Evolutionary conservation across 2,797 vertebrate species (phyloP).

Genomic region (Silurus aristotelis): DNA sequence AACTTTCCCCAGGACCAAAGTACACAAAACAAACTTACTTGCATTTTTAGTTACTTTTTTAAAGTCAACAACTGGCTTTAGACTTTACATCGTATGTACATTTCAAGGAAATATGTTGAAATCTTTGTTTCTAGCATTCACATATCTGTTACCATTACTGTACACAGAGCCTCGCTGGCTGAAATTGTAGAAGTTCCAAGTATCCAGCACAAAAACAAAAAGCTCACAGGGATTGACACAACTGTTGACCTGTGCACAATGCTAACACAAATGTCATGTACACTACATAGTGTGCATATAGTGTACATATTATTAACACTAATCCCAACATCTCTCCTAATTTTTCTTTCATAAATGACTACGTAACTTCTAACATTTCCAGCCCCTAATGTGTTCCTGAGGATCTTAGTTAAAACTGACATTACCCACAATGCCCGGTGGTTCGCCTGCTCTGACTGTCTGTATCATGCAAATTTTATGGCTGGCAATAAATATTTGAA

Average conservation of each 20-base stretch:
- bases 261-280: background rate
- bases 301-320: background rate
- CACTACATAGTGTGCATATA: background rate
- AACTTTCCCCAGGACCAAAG: too few relatives aligned
- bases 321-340: background rate
- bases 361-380: background rate
- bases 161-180: background rate
- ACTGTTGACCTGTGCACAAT: background rate
- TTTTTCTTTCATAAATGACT: background rate
- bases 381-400: constrained; percentile 58
- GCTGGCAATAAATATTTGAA: constrained; percentile 85
- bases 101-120: background rate
- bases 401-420: constrained; percentile 65
- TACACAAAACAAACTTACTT: too few relatives aligned
- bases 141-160: background rate
- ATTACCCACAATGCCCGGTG: constrained; percentile 70
- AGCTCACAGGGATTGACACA: background rate
- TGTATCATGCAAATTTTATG: constrained; percentile 82
- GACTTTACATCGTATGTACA: background rate
- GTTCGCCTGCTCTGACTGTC: constrained; percentile 57
- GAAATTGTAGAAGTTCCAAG: background rate
- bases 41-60: too few relatives aligned
- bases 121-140: background rate
- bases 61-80: background rate
- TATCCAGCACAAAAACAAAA: background rate